These are phyloP conservation scores for Plodia interpunctella DNA, from an alignment of 1,140 invertebrate species.

Conservation along the genomic window DNA sequence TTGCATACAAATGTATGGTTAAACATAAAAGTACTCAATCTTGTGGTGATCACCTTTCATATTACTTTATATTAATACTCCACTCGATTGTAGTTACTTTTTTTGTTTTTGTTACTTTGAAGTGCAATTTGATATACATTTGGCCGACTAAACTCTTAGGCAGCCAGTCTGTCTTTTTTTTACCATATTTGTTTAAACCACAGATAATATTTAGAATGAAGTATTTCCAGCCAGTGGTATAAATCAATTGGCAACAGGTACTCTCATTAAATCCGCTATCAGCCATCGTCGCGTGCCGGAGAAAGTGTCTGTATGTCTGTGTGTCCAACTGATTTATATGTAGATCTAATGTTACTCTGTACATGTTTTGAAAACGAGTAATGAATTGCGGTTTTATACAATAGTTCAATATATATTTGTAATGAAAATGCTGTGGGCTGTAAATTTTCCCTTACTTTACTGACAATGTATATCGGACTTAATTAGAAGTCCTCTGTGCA, in stretches of 20 bases:
- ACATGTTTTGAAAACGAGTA: slow-evolving; percentile 2
- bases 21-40: too few species aligned
- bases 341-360: slow-evolving; percentile 8
- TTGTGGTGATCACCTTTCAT: too few species aligned
- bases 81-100: too few species aligned
- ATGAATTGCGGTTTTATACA: slow-evolving; percentile 1
- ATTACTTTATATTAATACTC: too few species aligned
- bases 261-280: slow-evolving; percentile 10
- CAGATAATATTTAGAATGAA: not conserved
- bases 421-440: not conserved
- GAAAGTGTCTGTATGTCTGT: slow-evolving; percentile 11
- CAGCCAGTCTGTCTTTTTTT: too few species aligned
- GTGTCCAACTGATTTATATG: slow-evolving; percentile 11
- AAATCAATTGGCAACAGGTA: slow-evolving; percentile 11
- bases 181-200: not conserved
- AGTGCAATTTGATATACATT: too few species aligned
- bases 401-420: not conserved
- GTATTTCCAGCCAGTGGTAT: not conserved
- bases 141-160: too few species aligned
- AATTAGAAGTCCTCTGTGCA: too few species aligned
- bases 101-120: too few species aligned
- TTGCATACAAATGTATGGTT: too few species aligned
- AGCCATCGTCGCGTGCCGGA: slow-evolving; percentile 7
- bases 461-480: too few species aligned
- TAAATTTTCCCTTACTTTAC: too few species aligned